Base-by-base conservation (phyloP, 2,888 invertebrate species). In the Macrophya annulata region DNA sequence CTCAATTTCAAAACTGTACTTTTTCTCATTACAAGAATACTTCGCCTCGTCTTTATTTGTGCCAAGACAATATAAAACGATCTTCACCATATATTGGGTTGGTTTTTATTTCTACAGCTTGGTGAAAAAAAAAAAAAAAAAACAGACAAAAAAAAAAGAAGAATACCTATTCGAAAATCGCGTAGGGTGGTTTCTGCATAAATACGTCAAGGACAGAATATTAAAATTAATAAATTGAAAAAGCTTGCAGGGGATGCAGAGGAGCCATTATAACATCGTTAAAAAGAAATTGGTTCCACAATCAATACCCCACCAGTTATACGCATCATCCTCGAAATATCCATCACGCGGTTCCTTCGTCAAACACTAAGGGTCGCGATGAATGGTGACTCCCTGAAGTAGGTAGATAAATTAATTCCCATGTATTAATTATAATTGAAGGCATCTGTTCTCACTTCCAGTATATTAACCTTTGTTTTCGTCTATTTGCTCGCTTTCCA, bases 251-350 rank as follows among this genome's bases (percentile, higher is more conserved):
- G 25, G 31, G 48, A 21, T 45, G 76, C 17, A 48, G 48, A 76
- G 88, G 86, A 88, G 89, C 88, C 89, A 89, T 90, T 88, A 87
- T 84, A 86, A 87, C 86, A 89, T 90, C 89, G 89, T 90, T 90
- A 89, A 89, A 90, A 89, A 88, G 89, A 88, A 90, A 90, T 90
- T 90, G 90, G 87, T 87, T 84, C 59, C 84, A 87, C 88, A 88
- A 90, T 90, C 90, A 88, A 90, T 90, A 88, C 40, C 71, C 71
- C 15, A 55, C 62, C n/a, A 40, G 40, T 71, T 40, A 55, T 55
- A 71, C 71, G 17, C 71, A 37, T 25, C 71, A 37, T 40, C 21
- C 40, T 71, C 71, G 37, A 40, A 74, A 74, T 45, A 74, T 74
- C 77, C n/a, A 51, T 77, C 51, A 77, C 51, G 21, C 62, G 40